A percentile compares a stretch with the other conserved stretches of the same genome.
These are phyloP conservation scores for Hafferia zeledoni DNA, from an alignment of 2,797 vertebrate species.

Conservation along the genomic window DNA sequence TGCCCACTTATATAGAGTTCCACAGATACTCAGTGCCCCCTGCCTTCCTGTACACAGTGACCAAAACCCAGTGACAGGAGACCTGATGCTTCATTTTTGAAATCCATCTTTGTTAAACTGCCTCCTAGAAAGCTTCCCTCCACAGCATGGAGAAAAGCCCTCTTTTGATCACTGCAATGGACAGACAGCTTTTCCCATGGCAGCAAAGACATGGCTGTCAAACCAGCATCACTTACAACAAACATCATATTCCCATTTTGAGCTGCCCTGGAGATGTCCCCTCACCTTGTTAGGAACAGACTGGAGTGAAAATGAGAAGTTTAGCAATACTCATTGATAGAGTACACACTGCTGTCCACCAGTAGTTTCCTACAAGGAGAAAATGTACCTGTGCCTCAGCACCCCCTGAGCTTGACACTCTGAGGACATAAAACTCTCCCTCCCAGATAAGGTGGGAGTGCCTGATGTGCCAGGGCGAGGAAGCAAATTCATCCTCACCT, in stretches of 20 bases:
- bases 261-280: background rate
- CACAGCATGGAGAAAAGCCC: fast-evolving
- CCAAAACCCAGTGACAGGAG: background rate
- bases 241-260: background rate
- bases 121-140: background rate
- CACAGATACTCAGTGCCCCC: too few relatives aligned
- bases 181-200: background rate
- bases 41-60: background rate
- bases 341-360: background rate
- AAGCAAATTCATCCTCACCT: background rate
- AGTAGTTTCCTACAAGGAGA: background rate
- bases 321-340: background rate
- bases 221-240: background rate
- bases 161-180: background rate
- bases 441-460: background rate
- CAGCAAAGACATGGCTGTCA: background rate
- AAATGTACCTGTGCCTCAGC: background rate
- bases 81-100: background rate
- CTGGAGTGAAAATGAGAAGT: background rate
- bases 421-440: background rate
- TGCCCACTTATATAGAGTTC: background rate
- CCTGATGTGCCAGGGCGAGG: background rate
- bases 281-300: background rate
- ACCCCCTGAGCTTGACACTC: background rate
- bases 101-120: background rate